A percentile compares a stretch with the other conserved stretches of the same genome.
Evolutionary conservation across 1,140 invertebrate species (phyloP).

Genomic region (Bactericera cockerelli): DNA sequence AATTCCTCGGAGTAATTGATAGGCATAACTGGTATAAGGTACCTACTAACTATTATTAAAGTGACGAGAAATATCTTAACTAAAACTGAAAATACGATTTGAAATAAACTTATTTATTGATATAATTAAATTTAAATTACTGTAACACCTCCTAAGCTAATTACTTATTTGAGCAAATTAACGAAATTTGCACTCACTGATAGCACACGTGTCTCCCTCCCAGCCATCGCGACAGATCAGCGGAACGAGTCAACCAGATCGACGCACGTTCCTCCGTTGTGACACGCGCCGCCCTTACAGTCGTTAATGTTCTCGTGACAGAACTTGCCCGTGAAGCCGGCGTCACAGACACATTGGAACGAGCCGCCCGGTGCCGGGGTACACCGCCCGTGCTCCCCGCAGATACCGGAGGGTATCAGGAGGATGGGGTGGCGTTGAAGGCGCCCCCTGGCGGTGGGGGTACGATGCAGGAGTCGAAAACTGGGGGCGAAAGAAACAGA

Average conservation of each 20-base stretch:
- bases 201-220: slow-evolving; percentile 44
- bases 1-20: too few species aligned
- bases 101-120: too few species aligned
- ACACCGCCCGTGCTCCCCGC: slow-evolving; percentile 66
- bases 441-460: too few species aligned
- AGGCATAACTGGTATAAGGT: too few species aligned
- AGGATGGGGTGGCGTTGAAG: too few species aligned
- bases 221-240: slow-evolving; percentile 58
- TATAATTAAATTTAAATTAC: too few species aligned
- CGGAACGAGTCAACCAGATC: slow-evolving; percentile 59
- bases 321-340: slow-evolving; percentile 58
- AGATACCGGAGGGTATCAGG: slow-evolving; percentile 30
- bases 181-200: slow-evolving; percentile 38
- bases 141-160: too few species aligned
- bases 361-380: slow-evolving; percentile 41
- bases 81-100: too few species aligned
- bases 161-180: too few species aligned
- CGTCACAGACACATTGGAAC: slow-evolving; percentile 53
- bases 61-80: too few species aligned
- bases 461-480: slow-evolving; percentile 32
- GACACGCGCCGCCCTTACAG: slow-evolving; percentile 51
- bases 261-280: slow-evolving; percentile 55
- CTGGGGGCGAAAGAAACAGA: slow-evolving; percentile 21
- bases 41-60: too few species aligned
- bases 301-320: slow-evolving; percentile 61